Evolutionary conservation across 23 tunicate genomes (phyloP).

Genomic region (Halocynthia roretzi): DNA sequence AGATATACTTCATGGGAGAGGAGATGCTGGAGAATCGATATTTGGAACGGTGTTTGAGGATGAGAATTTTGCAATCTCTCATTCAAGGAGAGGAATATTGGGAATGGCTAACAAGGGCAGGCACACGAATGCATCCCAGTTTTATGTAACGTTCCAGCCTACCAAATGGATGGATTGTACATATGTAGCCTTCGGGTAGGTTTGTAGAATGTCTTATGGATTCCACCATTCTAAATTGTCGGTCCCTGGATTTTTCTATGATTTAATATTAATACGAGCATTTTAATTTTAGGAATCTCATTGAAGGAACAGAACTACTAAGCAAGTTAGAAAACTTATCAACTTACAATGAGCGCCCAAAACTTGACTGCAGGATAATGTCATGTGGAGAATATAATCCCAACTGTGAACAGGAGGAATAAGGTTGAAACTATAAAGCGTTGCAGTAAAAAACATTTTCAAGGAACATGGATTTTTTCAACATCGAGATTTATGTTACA

Average conservation of each 20-base stretch:
- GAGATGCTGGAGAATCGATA: constrained; percentile 68
- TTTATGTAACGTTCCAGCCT: constrained; percentile 81
- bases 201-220: too few relatives aligned
- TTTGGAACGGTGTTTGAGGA: constrained; percentile 78
- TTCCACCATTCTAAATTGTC: background rate
- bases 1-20: constrained; percentile 77
- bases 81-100: constrained; percentile 52
- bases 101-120: constrained; percentile 93
- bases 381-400: constrained; percentile 59
- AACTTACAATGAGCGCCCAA: constrained; percentile 79
- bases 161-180: constrained; percentile 81
- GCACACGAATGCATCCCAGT: constrained; percentile 81
- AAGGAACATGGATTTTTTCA: too few relatives aligned
- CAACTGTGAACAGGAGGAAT: too few relatives aligned
- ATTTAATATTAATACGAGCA: background rate
- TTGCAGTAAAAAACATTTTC: too few relatives aligned
- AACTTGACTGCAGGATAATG: constrained; percentile 42
- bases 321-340: constrained; percentile 49
- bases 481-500: too few relatives aligned
- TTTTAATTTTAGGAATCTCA: constrained; percentile 34
- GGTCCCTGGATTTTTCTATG: background rate
- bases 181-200: constrained; percentile 87
- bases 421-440: too few relatives aligned
- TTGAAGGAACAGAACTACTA: constrained; percentile 82
- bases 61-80: constrained; percentile 73